Evolutionary conservation across 2,888 invertebrate genomes (phyloP).

Genomic region (Azorinus chamasolen): DNA sequence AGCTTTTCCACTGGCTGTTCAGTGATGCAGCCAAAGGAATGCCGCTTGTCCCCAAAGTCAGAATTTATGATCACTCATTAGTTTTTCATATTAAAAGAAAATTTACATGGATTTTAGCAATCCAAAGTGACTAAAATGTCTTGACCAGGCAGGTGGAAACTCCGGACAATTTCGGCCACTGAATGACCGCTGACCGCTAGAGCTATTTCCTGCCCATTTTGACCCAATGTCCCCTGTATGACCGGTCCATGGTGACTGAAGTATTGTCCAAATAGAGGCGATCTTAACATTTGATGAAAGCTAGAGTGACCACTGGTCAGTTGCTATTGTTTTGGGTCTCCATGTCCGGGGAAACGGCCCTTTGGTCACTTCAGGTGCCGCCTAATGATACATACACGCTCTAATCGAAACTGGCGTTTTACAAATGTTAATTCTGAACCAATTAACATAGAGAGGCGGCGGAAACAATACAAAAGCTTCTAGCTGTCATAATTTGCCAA

Average conservation of each 20-base stretch:
- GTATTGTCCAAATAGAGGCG: conserved; percentile 62
- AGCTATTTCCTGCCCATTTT: conserved; percentile 54
- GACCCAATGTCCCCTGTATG: conserved; percentile 64
- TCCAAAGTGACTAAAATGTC: conserved; percentile 13
- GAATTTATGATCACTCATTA: too few species aligned
- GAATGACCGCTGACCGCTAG: conserved; percentile 58
- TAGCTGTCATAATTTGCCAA: conserved; percentile 44
- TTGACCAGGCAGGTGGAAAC: conserved; percentile 53
- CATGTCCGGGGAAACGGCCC: conserved; percentile 29
- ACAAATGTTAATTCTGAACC: neutral
- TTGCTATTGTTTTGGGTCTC: conserved; percentile 48
- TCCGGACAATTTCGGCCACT: conserved; percentile 57
- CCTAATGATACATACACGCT: conserved; percentile 50
- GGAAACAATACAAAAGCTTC: conserved; percentile 25
- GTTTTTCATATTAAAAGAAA: conserved; percentile 49
- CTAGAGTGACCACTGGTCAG: conserved; percentile 63
- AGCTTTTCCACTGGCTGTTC: too few species aligned
- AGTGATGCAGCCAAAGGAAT: too few species aligned
- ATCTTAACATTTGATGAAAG: conserved; percentile 62
- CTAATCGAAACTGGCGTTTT: conserved; percentile 33
- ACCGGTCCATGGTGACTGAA: conserved; percentile 65
- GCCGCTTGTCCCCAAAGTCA: too few species aligned
- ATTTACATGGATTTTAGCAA: conserved; percentile 40
- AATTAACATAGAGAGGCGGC: neutral
- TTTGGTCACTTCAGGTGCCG: conserved; percentile 49